phyloP scores from a whole-genome alignment of 1,140 invertebrate genomes.

The Cotesia chilonis region DNA sequence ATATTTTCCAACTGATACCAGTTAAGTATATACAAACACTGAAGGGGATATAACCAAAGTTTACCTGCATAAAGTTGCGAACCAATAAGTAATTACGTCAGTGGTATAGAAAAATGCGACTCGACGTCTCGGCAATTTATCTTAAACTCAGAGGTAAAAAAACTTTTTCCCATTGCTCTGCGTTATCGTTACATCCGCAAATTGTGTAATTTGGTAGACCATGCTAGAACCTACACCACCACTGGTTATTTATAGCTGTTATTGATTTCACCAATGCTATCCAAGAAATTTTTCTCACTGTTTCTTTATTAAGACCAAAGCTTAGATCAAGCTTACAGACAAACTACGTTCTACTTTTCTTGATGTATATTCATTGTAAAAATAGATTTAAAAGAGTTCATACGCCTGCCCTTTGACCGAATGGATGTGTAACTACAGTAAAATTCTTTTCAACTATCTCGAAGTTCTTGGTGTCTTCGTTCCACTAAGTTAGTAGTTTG shows the following conservation, averaged over 20 bases:
- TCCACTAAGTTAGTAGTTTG: constrained; percentile 20
- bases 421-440: not conserved
- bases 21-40: not conserved
- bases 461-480: constrained; percentile 3
- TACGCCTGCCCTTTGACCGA: not conserved
- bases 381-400: not conserved
- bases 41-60: constrained; percentile 16
- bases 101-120: constrained; percentile 44
- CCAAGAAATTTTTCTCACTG: not conserved
- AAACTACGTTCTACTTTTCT: not conserved
- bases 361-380: not conserved
- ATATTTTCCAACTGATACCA: not conserved
- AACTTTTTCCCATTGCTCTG: constrained; percentile 32
- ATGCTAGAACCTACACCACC: constrained; percentile 11
- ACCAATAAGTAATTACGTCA: constrained; percentile 51
- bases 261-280: constrained; percentile 43
- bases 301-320: not conserved
- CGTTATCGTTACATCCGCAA: constrained; percentile 51
- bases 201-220: constrained; percentile 50
- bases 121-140: constrained; percentile 46
- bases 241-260: constrained; percentile 50
- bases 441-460: constrained; percentile 3
- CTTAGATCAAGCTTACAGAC: not conserved
- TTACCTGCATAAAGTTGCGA: constrained; percentile 16
- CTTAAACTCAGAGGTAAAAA: constrained; percentile 33